phyloP scores from a whole-genome alignment of 2,888 invertebrate species.

The Eupeodes latifasciatus region DNA sequence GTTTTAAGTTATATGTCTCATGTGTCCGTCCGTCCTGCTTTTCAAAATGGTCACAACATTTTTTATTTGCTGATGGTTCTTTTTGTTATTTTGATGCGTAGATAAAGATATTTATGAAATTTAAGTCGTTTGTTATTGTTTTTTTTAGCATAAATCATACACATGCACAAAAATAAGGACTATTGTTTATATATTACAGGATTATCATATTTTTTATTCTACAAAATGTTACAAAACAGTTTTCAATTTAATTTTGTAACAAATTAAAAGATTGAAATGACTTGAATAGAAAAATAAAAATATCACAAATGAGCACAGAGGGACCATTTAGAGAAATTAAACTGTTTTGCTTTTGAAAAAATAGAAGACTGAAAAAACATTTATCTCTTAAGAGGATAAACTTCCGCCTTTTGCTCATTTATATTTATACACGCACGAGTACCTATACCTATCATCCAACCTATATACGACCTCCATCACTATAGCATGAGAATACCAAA shows the following conservation, averaged over 20 bases:
- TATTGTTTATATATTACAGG: constrained; percentile 52
- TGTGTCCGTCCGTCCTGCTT: constrained; percentile 2
- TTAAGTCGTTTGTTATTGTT: constrained; percentile 39
- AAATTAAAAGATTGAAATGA: constrained; percentile 25
- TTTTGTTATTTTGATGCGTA: constrained; percentile 16
- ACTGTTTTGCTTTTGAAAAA: constrained; percentile 51
- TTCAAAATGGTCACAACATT: constrained; percentile 40
- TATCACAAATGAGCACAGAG: not conserved
- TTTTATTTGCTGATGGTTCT: not conserved
- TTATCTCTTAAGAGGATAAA: constrained; percentile 61
- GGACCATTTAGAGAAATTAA: constrained; percentile 7
- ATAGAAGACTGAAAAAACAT: not conserved
- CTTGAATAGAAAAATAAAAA: not conserved
- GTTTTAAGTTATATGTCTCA: constrained; percentile 45
- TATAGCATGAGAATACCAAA: too few relatives aligned
- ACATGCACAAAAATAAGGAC: not conserved
- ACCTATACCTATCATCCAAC: too few relatives aligned
- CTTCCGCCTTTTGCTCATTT: constrained; percentile 31
- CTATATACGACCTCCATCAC: too few relatives aligned
- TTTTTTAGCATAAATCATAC: constrained; percentile 16
- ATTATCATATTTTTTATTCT: constrained; percentile 8
- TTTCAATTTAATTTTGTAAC: constrained; percentile 68
- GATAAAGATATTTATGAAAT: constrained; percentile 2
- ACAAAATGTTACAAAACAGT: constrained; percentile 9
- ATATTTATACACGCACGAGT: constrained; percentile 22